Conservation (phyloP, 2,113 vertebrate species). For the Silurus asotus region DNA sequence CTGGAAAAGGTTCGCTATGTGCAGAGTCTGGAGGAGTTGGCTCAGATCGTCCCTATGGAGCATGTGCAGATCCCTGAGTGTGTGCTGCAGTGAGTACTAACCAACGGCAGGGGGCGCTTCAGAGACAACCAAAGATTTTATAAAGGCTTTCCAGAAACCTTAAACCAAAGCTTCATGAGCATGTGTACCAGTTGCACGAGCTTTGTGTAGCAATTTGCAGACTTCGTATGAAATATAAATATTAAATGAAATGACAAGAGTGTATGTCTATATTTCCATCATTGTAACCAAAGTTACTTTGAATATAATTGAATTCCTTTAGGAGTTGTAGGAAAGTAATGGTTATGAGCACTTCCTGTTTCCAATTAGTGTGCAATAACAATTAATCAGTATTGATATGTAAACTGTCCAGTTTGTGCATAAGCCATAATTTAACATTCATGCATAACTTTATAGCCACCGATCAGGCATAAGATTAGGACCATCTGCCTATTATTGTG, state of each 20-base stretch:
- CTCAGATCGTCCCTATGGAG: slow-evolving; percentile 90
- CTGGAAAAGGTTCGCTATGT: slow-evolving; percentile 91
- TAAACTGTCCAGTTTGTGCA: not conserved
- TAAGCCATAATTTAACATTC: not conserved
- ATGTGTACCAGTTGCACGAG: not conserved
- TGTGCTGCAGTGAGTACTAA: slow-evolving; percentile 84
- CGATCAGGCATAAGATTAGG: no score
- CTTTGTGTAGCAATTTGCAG: not conserved
- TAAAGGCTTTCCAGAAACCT: not conserved
- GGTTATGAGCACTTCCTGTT: not conserved
- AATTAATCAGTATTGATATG: not conserved
- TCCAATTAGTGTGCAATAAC: not conserved
- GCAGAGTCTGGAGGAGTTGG: slow-evolving; percentile 86
- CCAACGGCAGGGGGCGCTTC: slow-evolving; percentile 52
- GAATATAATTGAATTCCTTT: not conserved
- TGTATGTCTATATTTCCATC: not conserved
- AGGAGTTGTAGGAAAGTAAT: not conserved
- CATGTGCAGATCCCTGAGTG: slow-evolving; percentile 93
- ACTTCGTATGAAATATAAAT: not conserved
- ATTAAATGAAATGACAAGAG: not conserved
- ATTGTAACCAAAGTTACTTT: not conserved
- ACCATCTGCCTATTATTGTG: no score
- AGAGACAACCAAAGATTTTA: not conserved
- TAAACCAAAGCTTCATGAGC: not conserved
- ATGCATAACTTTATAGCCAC: no score